Conservation (phyloP, 2,888 invertebrate genomes). For the Euplagia quadripunctaria region DNA sequence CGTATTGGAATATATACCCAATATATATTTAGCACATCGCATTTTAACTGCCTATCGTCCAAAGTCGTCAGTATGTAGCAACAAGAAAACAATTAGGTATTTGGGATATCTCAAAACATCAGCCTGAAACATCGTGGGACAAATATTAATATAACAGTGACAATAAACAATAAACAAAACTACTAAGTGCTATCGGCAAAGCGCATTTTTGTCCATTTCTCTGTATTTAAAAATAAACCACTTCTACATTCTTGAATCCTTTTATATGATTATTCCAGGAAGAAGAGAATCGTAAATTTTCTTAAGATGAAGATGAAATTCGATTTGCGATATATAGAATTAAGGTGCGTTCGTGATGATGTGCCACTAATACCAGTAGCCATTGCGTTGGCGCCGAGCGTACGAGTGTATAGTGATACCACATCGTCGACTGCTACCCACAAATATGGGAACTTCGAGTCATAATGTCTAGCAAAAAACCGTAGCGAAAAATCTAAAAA, state of each 20-base stretch:
- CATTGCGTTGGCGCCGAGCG: slow-evolving; percentile 38
- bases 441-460: slow-evolving; percentile 52
- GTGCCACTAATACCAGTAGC: slow-evolving; percentile 61
- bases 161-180: no score
- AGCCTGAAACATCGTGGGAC: no score
- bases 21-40: no score
- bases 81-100: no score
- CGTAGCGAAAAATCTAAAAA: no score
- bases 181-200: no score
- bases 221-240: neutral
- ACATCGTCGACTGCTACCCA: slow-evolving; percentile 33
- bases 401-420: slow-evolving; percentile 26
- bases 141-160: no score
- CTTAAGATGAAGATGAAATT: slow-evolving; percentile 32
- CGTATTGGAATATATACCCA: no score
- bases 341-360: slow-evolving; percentile 45
- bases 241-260: neutral
- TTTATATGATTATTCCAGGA: neutral
- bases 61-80: no score
- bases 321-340: slow-evolving; percentile 38
- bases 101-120: no score
- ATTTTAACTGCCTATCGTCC: no score
- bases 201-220: no score
- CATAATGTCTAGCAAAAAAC: neutral
- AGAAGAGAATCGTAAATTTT: neutral